Conservation (phyloP, 2,797 vertebrate genomes). For the Eulemur albifrons region DNA sequence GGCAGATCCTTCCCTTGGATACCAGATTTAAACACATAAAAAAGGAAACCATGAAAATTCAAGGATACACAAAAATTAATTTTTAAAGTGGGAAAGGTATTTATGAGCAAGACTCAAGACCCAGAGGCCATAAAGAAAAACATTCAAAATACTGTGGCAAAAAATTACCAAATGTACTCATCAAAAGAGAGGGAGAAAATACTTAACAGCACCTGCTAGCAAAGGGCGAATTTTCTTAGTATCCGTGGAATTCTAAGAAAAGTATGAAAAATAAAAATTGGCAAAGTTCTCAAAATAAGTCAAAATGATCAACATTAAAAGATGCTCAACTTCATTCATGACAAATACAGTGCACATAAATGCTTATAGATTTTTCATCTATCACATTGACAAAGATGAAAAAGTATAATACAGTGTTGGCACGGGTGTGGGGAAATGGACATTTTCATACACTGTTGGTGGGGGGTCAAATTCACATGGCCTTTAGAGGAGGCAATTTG, state of each 20-base stretch:
- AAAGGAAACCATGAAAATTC: not conserved
- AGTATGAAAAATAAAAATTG: not conserved
- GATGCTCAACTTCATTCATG: not conserved
- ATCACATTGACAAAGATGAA: slow-evolving; percentile 9
- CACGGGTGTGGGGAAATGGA: not conserved
- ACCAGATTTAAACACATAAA: slow-evolving; percentile 20
- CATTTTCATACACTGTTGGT: not conserved
- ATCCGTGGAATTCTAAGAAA: not conserved
- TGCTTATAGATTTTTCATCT: not conserved
- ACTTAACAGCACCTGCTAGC: not conserved
- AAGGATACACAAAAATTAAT: not conserved
- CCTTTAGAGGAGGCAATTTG: not conserved
- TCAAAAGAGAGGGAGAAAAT: not conserved
- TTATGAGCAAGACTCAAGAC: not conserved
- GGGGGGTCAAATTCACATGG: not conserved
- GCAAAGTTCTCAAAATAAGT: slow-evolving; percentile 30
- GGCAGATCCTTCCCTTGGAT: not conserved
- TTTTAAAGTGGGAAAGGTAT: not conserved
- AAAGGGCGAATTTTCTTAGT: slow-evolving; percentile 40
- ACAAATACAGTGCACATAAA: not conserved
- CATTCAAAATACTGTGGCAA: not conserved
- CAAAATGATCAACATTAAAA: slow-evolving; percentile 6
- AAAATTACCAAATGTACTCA: slow-evolving; percentile 15
- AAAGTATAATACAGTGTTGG: not conserved
- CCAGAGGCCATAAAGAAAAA: not conserved